Evolutionary conservation across 1,140 invertebrate species (phyloP), one percentile per base, ranked within the genome.

Genomic region (Bombus impatiens): DNA sequence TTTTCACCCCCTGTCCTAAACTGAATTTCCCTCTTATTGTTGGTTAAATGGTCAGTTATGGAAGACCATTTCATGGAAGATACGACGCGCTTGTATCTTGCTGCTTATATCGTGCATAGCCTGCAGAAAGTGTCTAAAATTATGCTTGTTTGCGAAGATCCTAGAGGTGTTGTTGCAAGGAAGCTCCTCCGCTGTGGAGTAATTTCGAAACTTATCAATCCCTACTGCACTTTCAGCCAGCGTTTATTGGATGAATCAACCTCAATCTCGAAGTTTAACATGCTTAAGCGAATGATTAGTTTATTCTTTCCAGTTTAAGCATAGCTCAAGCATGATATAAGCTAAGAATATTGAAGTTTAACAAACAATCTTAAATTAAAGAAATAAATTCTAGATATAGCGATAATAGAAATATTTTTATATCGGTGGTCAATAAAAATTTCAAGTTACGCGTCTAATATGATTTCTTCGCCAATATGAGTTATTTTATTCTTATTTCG

Each of bases 141-240:
- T 53, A 53, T 15, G 32, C 28, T 59, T 59, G 57, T 18, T n/a
- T 22, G 76, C 1, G 35, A 62, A 40, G 25, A n/a, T 78, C 13
- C 18, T 53, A 22, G 53, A 8, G 25, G 25, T n/a, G 32, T 62
- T 22, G 76, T 12, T 12, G 15, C 8, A 22, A 37, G 22, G 74
- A 59, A 59, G 13, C 25, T 37, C 35, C 22, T 77, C 6, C 25
- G 25, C 35, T 18, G 22, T 12, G 25, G 4, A 1, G 35, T n/a
- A 77, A 77, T 59, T 77, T 77, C 53, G 75, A 77, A 59, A 59
- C 25, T 77, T 37, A 59, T 35, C 28, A 75, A 44, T 37, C 3
- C 53, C 22, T 10, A 10, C 10, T 35, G 32, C 72, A 75, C 9
- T 35, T 32, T n/a, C 40, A 74, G 28, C 13, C 32, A 40, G 13